Base-by-base conservation (phyloP, 2,888 invertebrate species). In the Onchidella celtica region DNA sequence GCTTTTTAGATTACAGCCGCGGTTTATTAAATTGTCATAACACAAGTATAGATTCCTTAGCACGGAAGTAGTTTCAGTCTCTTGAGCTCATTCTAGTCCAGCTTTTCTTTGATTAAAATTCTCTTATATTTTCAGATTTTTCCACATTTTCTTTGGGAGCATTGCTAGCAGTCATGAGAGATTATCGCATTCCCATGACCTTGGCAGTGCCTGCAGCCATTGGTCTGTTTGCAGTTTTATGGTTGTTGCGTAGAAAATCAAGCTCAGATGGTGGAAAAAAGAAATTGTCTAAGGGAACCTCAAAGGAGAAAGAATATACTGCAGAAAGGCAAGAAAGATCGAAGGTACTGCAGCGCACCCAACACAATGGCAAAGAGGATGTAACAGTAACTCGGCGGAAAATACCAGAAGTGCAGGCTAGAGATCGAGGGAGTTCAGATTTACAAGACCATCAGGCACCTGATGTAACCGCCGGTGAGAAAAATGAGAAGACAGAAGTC, bases 181-280 rank as follows among this genome's bases (percentile, higher is more conserved):
- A 76, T 36, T 76, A 55, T 14, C 32, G 76, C 14, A 32, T 68
- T 34, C 75, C 59, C 0, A 3, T 89, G 4, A 79, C 87, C 3
- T 68, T 86, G 70, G 87, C 89, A 32, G 83, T 89, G 0, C 89
- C 90, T 40, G 85, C 87, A 2, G 83, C 87, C 24, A 85, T 88
- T 27, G 87, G 87, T 27, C 66, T 91, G 63, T 80, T 89, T 57
- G 90, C 89, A 32, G 83, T 91, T n/a, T 61, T 90, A 17, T 90
- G 90, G 90, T 83, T 88, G n/a, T 85, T 89, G 57, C 75, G 86
- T 14, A 79, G 86, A 29, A 89, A 86, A n/a, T 55, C 72, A 36
- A 32, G 61, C 24, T 9, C 38, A 27, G 40, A 57, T 14, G 27
- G 68, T 24, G 55, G 40, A 17, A 38, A 29, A 17, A 78, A 77